These are phyloP conservation scores for Metridium senile DNA, from an alignment of 92 coral and sea anemone genomes.

Conservation along the genomic window DNA sequence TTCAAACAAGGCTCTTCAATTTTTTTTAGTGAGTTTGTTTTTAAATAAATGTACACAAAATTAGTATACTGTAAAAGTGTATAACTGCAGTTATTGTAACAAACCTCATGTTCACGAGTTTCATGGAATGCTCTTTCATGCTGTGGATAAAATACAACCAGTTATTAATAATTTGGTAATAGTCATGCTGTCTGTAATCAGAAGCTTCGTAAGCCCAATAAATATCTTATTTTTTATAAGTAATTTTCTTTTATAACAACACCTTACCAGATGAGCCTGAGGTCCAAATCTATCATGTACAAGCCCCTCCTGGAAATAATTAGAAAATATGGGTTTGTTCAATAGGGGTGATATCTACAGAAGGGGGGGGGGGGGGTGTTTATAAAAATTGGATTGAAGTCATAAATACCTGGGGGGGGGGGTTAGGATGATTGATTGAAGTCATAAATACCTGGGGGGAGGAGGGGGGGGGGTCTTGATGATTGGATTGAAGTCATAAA, in stretches of 20 bases:
- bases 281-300: constrained; percentile 81
- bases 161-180: background rate
- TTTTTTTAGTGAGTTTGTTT: too few species aligned
- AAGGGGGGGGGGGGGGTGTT: too few species aligned
- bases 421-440: too few species aligned
- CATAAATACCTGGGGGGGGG: constrained; percentile 62
- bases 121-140: constrained; percentile 73
- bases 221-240: too few species aligned
- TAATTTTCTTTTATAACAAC: too few species aligned
- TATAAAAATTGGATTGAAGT: background rate
- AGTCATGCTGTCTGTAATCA: background rate
- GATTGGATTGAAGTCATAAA: background rate
- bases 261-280: constrained; percentile 57
- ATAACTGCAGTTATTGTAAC: too few species aligned
- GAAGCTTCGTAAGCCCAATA: background rate
- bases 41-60: too few species aligned
- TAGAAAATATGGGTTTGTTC: background rate
- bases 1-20: too few species aligned
- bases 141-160: constrained; percentile 31
- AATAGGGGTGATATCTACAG: too few species aligned
- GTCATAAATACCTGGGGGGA: too few species aligned
- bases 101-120: constrained; percentile 79
- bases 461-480: too few species aligned
- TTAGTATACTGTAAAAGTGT: too few species aligned
- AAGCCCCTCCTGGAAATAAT: constrained; percentile 60